Evolutionary conservation across 2,797 vertebrate species (phyloP).

Genomic region (Falco berigora): DNA sequence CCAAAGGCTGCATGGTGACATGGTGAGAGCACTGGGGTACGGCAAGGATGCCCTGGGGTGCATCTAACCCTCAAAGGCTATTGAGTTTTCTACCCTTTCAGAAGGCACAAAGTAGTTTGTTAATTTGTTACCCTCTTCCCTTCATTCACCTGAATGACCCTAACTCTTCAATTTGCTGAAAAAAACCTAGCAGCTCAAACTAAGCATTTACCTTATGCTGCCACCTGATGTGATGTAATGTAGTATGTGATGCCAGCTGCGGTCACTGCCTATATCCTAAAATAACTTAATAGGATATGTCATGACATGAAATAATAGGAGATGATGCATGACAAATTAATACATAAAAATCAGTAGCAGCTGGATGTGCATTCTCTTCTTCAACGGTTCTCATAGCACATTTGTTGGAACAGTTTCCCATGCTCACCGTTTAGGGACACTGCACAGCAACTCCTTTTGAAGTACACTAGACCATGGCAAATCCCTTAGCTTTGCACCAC

Average conservation of each 20-base stretch:
- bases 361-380: not conserved
- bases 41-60: not conserved
- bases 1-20: not conserved
- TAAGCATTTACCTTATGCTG: constrained; percentile 21
- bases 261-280: constrained; percentile 7
- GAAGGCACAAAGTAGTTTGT: not conserved
- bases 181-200: not conserved
- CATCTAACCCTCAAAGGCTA: not conserved
- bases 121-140: not conserved
- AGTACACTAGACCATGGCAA: not conserved
- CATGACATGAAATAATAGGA: constrained; percentile 47
- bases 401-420: not conserved
- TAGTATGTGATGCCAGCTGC: not conserved
- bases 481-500: not conserved
- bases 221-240: constrained; percentile 5
- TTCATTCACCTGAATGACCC: not conserved
- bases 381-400: not conserved
- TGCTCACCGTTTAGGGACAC: not conserved
- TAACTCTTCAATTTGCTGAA: not conserved
- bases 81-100: not conserved
- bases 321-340: constrained; percentile 42
- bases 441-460: not conserved
- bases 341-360: not conserved
- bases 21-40: accelerated
- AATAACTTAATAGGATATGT: constrained; percentile 24